Conservation (phyloP, 1,140 invertebrate genomes). For the Leptoteleia sp. region DNA sequence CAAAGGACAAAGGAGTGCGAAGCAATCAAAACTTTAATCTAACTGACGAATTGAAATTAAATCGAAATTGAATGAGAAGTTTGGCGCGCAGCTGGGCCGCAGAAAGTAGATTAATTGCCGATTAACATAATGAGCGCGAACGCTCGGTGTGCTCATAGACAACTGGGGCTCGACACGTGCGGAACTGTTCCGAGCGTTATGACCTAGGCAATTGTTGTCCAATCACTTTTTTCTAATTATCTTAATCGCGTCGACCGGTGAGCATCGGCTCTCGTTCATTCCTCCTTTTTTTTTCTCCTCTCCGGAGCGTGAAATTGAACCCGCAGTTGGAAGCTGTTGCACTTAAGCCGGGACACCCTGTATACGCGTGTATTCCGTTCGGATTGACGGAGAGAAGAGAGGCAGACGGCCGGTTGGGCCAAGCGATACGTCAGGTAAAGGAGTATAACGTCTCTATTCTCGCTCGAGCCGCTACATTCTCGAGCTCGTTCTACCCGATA, state of each 20-base stretch:
- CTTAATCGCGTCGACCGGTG: slow-evolving; percentile 6
- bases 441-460: slow-evolving; percentile 76
- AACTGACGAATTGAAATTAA: too few species aligned
- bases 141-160: too few species aligned
- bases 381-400: slow-evolving; percentile 45
- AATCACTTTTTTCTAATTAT: slow-evolving; percentile 30
- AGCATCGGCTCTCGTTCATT: slow-evolving; percentile 5
- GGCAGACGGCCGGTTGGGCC: slow-evolving; percentile 53
- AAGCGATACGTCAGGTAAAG: slow-evolving; percentile 66
- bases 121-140: too few species aligned
- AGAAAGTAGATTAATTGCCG: too few species aligned
- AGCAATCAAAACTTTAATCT: too few species aligned
- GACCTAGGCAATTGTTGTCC: slow-evolving; percentile 6
- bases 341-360: slow-evolving; percentile 30
- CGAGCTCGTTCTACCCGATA: too few species aligned
- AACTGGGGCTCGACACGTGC: too few species aligned
- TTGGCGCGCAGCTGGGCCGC: too few species aligned
- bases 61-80: too few species aligned
- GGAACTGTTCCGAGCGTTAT: neutral
- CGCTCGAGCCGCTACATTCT: too few species aligned
- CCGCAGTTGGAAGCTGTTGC: slow-evolving; percentile 7
- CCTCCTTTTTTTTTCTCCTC: too few species aligned
- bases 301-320: slow-evolving; percentile 27
- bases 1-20: too few species aligned
- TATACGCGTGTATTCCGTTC: slow-evolving; percentile 38